Base-by-base conservation (phyloP, 1,140 invertebrate genomes). In the Aphelinus certus region DNA sequence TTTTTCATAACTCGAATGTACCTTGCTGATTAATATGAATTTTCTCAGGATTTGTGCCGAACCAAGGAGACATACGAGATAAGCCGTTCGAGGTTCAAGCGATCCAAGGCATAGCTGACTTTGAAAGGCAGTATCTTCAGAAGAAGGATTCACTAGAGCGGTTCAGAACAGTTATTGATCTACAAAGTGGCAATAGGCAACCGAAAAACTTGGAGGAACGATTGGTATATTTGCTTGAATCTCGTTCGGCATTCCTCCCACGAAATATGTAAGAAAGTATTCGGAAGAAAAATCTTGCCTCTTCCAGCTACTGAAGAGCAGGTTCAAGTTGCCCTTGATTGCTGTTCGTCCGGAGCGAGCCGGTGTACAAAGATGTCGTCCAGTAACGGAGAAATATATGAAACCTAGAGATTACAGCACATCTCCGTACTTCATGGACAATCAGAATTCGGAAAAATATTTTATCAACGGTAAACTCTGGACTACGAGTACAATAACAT, bases 391-490 rank as follows among this genome's bases (percentile, higher is more conserved):
- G 80, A 87, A 88, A 63, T 89, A 88, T 68, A 62, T 89, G 49
- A 82, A 86, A 73, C 89, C 92, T 70, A 82, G 88, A 63, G 87
- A 90, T 76, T 90, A 91, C 67, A 87, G 89, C n/a, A 88, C 89
- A 7, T 90, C 87, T n/a, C 92, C 92, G 0, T 93, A 92, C 79
- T 93, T 93, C 82, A 91, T 93, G 88, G 90, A 92, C 62, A 90
- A 91, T 77, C 85, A 84, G 7, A 87, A 93, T 82, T 86, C 90
- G 1, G 87, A 92, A 26, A 94, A 93, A 85, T 92, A 89, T 79
- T 89, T 93, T 68, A 77, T 83, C 4, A 80, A 79, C 48, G 77
- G 85, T 85, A 74, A 78, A 70, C 26, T 26, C 26, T 26, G 26
- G 26, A 26, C 26, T 26, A 26, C 26, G 26, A 26, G 26, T 26